A percentile compares a stretch with the other conserved stretches of the same genome.
Conservation (phyloP, 2,113 vertebrate species). For the Catagonus wagneri region DNA sequence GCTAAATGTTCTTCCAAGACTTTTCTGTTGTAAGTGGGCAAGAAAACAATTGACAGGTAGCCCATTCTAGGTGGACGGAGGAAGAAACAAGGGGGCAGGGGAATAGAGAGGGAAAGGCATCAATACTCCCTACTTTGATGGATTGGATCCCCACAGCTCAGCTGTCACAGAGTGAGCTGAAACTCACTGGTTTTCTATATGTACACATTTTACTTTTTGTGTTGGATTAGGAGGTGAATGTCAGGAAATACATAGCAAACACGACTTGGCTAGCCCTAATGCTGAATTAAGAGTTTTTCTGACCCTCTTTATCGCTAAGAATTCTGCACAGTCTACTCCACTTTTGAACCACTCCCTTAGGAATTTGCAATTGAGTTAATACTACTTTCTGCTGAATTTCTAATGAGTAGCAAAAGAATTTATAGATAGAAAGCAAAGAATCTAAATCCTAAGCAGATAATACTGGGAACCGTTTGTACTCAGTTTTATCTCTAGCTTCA, state of each 20-base stretch:
- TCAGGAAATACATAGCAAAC: neutral
- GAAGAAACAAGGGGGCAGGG: neutral
- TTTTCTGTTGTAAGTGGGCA: neutral
- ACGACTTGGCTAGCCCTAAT: neutral
- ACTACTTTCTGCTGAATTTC: constrained; percentile 34
- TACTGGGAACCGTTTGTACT: neutral
- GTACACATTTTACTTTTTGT: neutral
- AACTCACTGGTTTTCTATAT: neutral
- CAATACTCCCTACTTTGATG: neutral
- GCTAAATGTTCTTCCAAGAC: neutral
- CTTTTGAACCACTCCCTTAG: neutral
- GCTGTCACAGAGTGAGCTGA: neutral
- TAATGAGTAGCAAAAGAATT: neutral
- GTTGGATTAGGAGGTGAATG: neutral
- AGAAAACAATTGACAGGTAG: neutral
- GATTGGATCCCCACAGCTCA: neutral
- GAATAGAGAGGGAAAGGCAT: neutral
- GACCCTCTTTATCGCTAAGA: neutral
- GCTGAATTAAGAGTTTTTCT: constrained; percentile 23
- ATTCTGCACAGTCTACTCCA: constrained; percentile 1
- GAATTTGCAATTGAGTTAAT: neutral
- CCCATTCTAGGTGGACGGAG: neutral
- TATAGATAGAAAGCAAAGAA: neutral
- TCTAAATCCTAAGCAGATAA: neutral
- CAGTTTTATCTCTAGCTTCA: neutral